Base-by-base conservation (phyloP, 2,888 invertebrate species). In the Acanthopleura granulata region DNA sequence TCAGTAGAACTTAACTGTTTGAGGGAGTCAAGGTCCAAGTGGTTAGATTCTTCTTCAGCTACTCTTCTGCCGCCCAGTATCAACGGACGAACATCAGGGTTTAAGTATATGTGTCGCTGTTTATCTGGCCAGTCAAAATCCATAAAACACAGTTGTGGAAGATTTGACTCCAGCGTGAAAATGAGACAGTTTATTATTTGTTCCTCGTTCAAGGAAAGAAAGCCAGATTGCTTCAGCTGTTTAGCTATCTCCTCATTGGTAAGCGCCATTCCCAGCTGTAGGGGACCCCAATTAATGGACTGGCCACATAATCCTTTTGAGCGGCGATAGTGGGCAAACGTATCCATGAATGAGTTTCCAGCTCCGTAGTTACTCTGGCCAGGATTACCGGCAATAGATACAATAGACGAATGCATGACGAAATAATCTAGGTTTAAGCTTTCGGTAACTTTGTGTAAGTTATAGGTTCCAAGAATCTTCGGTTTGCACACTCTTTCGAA, bases 341-440 rank as follows among this genome's bases (percentile, higher is more conserved):
- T 74, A 72, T 87, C 87, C 74, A 82, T 76, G 71, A 87, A 87
- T 9, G 82, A 78, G 62, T 85, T 85, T n/a, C 79, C 85, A 15
- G 85, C 84, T 11, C 84, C 85, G 75, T 87, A 85, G 74, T 40
- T 40, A 40, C 40, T 40, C 40, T 87, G 85, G 0, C 85, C 85
- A 0, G 79, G 78, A 62, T 82, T 82, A 11, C 86, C 87, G 30
- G 86, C 74, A 0, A 85, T 73, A 27, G 84, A 80, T 18, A 82
- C 79, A 14, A 86, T 80, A 0, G 86, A 86, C 9, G 87, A 87
- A 29, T 84, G 81, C 51, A 86, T 74, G 12, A 87, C 78, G 73
- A 87, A 86, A 61, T 78, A 84, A 75, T 87, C 85, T 22, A 86
- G 77, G 16, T 66, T 51, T 12, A 76, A 50, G n/a, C 77, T 22